phyloP scores from a whole-genome alignment of 1,140 invertebrate genomes.

The Formica exsecta region DNA sequence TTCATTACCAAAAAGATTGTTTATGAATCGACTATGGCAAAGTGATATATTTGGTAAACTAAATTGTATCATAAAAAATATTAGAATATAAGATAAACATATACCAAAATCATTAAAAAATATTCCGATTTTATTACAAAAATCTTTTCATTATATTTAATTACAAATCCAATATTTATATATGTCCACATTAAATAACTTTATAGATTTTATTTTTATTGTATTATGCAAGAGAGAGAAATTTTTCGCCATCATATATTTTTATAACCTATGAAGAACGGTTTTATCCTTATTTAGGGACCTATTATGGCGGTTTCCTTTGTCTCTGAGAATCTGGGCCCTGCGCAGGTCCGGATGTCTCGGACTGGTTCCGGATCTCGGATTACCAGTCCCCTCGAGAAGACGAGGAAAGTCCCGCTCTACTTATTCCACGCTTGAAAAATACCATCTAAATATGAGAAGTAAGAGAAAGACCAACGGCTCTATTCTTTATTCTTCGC shows the following conservation, averaged over 20 bases:
- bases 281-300: slow-evolving; percentile 35
- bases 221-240: not conserved
- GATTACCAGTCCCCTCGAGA: slow-evolving; percentile 69
- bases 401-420: slow-evolving; percentile 63
- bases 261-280: not conserved
- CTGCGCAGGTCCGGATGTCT: slow-evolving; percentile 68
- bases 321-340: slow-evolving; percentile 64
- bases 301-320: slow-evolving; percentile 63
- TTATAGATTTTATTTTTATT: slow-evolving; percentile 10
- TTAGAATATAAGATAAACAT: not conserved
- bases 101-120: not conserved
- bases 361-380: slow-evolving; percentile 73
- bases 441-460: slow-evolving; percentile 62
- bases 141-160: not conserved
- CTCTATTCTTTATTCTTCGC: slow-evolving; percentile 57
- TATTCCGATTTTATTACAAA: not conserved
- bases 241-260: not conserved
- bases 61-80: not conserved
- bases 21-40: not conserved
- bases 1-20: not conserved
- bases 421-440: slow-evolving; percentile 70
- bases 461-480: slow-evolving; percentile 44
- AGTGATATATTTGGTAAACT: not conserved
- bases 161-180: not conserved
- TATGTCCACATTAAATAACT: not conserved